Evolutionary conservation across 2,797 vertebrate species (phyloP), one percentile per base, ranked within the genome.

Genomic region (Tapirus indicus): DNA sequence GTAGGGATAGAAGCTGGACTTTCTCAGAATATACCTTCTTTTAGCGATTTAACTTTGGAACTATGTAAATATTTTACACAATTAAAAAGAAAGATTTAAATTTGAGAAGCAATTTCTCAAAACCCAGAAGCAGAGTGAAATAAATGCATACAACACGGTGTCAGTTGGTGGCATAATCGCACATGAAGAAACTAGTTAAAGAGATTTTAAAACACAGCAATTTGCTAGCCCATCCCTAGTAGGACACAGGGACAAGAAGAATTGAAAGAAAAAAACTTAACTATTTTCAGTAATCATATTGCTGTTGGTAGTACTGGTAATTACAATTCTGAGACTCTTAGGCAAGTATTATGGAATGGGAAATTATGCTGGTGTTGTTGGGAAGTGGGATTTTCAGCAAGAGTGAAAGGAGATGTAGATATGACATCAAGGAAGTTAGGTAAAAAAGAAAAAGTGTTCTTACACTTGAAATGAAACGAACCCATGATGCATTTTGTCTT

Each of bases 41-140:
- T 54, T 21, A 83, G 60, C 88, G 41, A n/a, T 88, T 96, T 96
- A 21, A 75, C 16, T 94, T 87, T 97, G 83, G 32, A 93, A 72
- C 17, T 82, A 44, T 7, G 20, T 72, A 32, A 75, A n/a, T 58
- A 77, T 75, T 87, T 92, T 88, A 79, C 21, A 68, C 69, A 82
- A 84, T 94, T 86, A 92, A 82, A 91, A 95, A 88, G 68, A 79
- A 86, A 90, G 49, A 41, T 68, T 75, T 74, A 93, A 86, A 69
- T 86, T 58, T 94, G 86, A 84, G 38, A 89, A 69, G 23, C 5
- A 35, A 17, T 82, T 54, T 88, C 91, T 96, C 58, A 69, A 88
- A 93, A 69, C n/a, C 75, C 60, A 60, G 85, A 80, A 75, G 71
- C 38, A 58, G 6, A 64, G 25, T 58, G 47, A 80, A 92, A 71